A percentile compares a stretch with the other conserved stretches of the same genome.
Evolutionary conservation across 35 echinoderm and acorn worm species (phyloP).

Genomic region (Lytechinus variegatus): DNA sequence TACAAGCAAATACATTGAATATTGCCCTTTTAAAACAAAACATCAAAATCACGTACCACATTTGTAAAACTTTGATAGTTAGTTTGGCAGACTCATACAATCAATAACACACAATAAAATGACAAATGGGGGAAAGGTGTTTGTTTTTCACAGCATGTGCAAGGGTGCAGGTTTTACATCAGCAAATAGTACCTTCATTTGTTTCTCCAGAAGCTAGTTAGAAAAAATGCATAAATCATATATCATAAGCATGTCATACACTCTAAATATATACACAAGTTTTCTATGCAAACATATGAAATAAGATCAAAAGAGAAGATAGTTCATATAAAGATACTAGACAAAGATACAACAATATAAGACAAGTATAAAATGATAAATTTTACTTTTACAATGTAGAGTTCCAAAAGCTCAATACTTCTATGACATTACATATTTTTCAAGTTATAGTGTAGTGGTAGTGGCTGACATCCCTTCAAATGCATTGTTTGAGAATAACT

Average conservation of each 20-base stretch:
- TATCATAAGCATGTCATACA: background rate
- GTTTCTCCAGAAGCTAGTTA: conserved; percentile 34
- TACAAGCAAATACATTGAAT: background rate
- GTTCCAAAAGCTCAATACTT: background rate
- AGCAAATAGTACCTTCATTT: conserved; percentile 36
- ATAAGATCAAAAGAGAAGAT: too few relatives aligned
- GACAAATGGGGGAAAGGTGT: background rate
- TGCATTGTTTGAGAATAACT: too few relatives aligned
- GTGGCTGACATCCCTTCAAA: too few relatives aligned
- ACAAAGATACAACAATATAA: too few relatives aligned
- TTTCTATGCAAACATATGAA: too few relatives aligned
- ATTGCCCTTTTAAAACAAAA: background rate
- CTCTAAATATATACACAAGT: background rate
- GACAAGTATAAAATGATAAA: too few relatives aligned
- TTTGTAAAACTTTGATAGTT: background rate
- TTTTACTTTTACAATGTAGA: too few relatives aligned
- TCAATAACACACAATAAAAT: background rate
- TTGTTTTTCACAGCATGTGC: background rate
- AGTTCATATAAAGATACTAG: too few relatives aligned
- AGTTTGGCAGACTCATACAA: background rate
- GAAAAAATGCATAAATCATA: background rate
- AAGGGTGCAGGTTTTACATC: background rate
- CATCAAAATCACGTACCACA: too few relatives aligned
- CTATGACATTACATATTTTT: background rate
- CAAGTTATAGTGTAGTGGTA: background rate